Conservation (phyloP, 2,888 invertebrate genomes). For the Lasioglossum lativentre region DNA sequence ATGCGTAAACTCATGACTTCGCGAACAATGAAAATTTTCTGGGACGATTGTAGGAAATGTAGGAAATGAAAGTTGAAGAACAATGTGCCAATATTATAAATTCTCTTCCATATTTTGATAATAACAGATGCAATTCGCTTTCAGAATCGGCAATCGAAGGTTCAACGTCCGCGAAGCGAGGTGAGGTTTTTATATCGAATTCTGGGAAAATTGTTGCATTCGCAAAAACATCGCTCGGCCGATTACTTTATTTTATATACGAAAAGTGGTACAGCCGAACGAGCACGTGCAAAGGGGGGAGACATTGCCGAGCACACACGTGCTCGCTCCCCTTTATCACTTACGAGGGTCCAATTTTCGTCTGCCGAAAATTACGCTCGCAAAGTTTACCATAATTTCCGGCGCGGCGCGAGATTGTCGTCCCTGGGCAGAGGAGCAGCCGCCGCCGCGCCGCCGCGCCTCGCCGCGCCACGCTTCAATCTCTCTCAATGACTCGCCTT, state of each 20-base stretch:
- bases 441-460: background rate
- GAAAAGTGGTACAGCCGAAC: background rate
- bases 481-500: background rate
- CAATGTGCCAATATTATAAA: too few relatives aligned
- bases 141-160: background rate
- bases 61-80: too few relatives aligned
- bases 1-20: too few relatives aligned
- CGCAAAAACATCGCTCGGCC: background rate
- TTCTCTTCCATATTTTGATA: too few relatives aligned
- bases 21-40: too few relatives aligned
- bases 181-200: background rate
- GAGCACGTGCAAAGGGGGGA: conserved; percentile 39
- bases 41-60: too few relatives aligned
- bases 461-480: background rate
- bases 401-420: conserved; percentile 44
- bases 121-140: background rate
- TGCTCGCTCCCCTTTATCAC: conserved; percentile 46
- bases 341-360: conserved; percentile 44
- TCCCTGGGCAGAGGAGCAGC: background rate
- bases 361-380: conserved; percentile 49
- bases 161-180: background rate
- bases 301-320: conserved; percentile 30
- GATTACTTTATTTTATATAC: background rate
- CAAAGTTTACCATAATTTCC: conserved; percentile 29
- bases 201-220: background rate